Evolutionary conservation across 2,113 vertebrate genomes (phyloP), one percentile per base, ranked within the genome.

Genomic region (Phalacrocorax pelagicus): DNA sequence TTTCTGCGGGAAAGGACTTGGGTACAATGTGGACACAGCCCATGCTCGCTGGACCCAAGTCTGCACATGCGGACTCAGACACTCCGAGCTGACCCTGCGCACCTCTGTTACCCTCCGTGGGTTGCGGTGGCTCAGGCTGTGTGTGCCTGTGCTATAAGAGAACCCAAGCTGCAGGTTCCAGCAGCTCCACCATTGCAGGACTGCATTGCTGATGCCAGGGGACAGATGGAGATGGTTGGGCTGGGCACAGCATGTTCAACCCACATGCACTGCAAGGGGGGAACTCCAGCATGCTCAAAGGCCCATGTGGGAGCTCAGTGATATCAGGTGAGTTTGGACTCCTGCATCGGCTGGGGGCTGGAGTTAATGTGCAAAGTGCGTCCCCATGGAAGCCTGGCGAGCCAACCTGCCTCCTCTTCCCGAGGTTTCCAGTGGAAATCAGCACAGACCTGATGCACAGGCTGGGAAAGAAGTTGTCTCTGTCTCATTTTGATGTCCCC

Each of bases 101-200:
- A 19, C 11, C 55, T 10, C 14, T 9, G 5, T 20, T 23, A 29
- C 36, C n/a, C 29, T 27, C 40, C 0, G 0, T 2, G 13, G 62
- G 36, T 9, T 10, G 13, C 27, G 2, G 0, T 20, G 51, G 42
- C 40, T 44, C 47, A 14, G 24, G 30, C 29, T 66, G 32, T 11
- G 24, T 13, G 19, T 34, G 29, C 38, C 47, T 15, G 4, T 9
- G 12, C 0, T 42, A 0, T 7, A 21, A 29, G 17, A 58, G 23
- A 57, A 21, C 47, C 65, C 79, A 42, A 22, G 23, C 15, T 73
- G 59, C 54, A 69, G 54, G 11, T 20, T 84, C 52, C 63, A 84
- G 81, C 81, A 85, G 46, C 46, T 62, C 78, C 78, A 38, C 19
- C 27, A 1, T 14, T 71, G 22, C 1, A 0, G 22, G 21, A 22